Evolutionary conservation across 1,140 invertebrate species (phyloP).

Genomic region (Protaetia brevitarsis): DNA sequence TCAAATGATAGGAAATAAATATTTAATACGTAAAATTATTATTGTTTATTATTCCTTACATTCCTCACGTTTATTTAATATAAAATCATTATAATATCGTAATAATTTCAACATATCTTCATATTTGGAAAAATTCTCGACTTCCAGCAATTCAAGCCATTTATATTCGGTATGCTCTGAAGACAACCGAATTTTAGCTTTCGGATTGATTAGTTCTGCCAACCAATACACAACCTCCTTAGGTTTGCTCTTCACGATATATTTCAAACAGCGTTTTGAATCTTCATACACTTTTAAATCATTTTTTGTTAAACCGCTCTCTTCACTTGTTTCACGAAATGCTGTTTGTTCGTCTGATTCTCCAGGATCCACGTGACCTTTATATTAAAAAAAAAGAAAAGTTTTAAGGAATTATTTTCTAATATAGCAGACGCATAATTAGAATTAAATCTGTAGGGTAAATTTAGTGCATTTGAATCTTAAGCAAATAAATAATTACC

Average conservation of each 20-base stretch:
- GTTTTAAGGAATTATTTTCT: no score
- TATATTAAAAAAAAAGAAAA: not conserved
- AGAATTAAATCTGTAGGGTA: no score
- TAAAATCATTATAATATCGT: not conserved
- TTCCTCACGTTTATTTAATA: no score
- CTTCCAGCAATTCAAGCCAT: not conserved
- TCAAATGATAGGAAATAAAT: not conserved
- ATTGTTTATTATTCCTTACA: no score
- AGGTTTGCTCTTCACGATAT: not conserved
- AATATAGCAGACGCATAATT: no score
- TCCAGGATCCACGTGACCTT: not conserved
- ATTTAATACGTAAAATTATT: no score
- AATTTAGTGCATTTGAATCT: no score
- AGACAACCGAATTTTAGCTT: not conserved
- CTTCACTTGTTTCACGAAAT: not conserved
- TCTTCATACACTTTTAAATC: not conserved
- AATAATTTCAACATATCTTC: not conserved
- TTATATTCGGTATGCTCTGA: slow-evolving; percentile 2
- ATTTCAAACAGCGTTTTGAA: not conserved
- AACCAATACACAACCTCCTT: not conserved
- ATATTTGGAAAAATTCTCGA: not conserved
- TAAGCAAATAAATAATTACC: no score
- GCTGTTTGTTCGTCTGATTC: not conserved
- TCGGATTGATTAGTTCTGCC: not conserved
- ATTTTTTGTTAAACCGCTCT: not conserved